Evolutionary conservation across 1,140 invertebrate species (phyloP).

Genomic region (Drosophila equinoxialis): DNA sequence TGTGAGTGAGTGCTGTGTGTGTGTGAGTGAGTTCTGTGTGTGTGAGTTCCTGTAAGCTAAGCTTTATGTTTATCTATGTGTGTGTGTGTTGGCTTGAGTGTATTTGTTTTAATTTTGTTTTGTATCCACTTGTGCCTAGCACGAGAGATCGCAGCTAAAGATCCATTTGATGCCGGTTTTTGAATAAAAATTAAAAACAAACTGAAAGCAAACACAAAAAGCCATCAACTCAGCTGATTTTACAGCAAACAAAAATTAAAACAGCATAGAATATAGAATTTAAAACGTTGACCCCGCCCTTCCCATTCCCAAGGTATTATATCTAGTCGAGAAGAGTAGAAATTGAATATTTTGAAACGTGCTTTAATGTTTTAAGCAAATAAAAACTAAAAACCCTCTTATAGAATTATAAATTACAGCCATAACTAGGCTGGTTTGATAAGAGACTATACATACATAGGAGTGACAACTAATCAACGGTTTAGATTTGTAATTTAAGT

Average conservation of each 20-base stretch:
- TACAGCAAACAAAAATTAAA: slow-evolving; percentile 6
- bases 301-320: not conserved
- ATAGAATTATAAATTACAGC: not conserved
- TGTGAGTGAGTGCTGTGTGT: slow-evolving; percentile 35
- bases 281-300: too few species aligned
- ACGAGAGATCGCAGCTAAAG: slow-evolving; percentile 64
- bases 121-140: slow-evolving; percentile 78
- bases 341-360: not conserved
- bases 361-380: not conserved
- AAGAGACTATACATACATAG: too few species aligned
- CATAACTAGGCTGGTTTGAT: too few species aligned
- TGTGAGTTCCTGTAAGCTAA: slow-evolving; percentile 45
- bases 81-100: slow-evolving; percentile 36
- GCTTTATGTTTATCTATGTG: slow-evolving; percentile 58
- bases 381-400: not conserved
- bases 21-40: slow-evolving; percentile 35
- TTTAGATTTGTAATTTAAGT: too few species aligned
- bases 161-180: slow-evolving; percentile 23
- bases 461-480: too few species aligned
- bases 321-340: slow-evolving; percentile 10
- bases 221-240: not conserved
- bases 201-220: not conserved
- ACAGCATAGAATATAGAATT: not conserved
- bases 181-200: slow-evolving; percentile 4
- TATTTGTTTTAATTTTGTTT: slow-evolving; percentile 74